These are phyloP conservation scores for Willisornis vidua DNA, from an alignment of 2,113 vertebrate genomes.

Conservation along the genomic window DNA sequence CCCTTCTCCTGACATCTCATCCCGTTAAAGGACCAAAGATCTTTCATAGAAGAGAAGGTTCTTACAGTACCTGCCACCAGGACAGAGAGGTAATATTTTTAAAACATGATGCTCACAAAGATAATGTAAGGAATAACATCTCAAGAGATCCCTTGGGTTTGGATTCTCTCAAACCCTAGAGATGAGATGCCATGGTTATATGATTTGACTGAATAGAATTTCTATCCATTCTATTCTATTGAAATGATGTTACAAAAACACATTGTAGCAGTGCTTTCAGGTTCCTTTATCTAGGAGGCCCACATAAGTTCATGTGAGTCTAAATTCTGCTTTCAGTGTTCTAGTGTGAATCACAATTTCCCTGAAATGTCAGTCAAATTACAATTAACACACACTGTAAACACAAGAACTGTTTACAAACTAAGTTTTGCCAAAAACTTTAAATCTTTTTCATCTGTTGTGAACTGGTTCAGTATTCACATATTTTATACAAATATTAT, in stretches of 20 bases:
- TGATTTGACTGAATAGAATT: background rate
- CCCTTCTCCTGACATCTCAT: background rate
- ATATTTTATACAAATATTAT: background rate
- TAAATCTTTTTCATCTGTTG: background rate
- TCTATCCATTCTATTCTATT: background rate
- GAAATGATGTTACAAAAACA: background rate
- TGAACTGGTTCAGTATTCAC: background rate
- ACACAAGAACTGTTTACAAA: background rate
- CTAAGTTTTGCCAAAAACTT: background rate
- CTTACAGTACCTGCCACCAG: background rate
- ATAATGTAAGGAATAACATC: background rate
- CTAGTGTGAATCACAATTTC: background rate
- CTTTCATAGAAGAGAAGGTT: background rate
- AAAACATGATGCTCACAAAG: background rate
- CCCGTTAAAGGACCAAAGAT: background rate
- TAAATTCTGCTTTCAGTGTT: background rate
- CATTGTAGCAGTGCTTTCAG: background rate
- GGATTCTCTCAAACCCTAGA: background rate
- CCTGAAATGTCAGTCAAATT: background rate
- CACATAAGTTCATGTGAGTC: background rate
- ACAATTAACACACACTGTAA: accelerated
- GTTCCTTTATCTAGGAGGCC: background rate
- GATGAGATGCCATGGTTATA: background rate
- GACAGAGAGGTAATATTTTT: background rate
- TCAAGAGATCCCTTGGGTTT: background rate